These are phyloP conservation scores for Pantherophis alleghaniensis DNA, from an alignment of 2,797 vertebrate species.

Conservation along the genomic window DNA sequence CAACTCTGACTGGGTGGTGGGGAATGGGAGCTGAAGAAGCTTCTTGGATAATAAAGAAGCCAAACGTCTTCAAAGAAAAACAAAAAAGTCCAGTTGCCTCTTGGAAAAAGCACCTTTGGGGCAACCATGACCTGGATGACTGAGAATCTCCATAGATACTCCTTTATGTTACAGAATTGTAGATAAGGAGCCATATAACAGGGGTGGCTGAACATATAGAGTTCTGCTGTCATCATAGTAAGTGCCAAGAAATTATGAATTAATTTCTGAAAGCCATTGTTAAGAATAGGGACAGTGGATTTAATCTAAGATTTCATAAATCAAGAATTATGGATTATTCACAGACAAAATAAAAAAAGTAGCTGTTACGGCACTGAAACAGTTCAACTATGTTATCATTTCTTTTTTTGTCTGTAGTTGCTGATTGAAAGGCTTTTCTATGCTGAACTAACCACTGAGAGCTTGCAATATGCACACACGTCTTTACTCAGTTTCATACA, in stretches of 20 bases:
- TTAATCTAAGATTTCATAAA: not conserved
- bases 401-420: not conserved
- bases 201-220: not conserved
- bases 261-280: not conserved
- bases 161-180: not conserved
- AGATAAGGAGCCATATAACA: not conserved
- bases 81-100: too few species aligned
- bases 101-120: too few species aligned
- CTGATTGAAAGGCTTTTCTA: not conserved
- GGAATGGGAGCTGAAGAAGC: too few species aligned
- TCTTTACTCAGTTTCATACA: not conserved
- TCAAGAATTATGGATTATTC: not conserved
- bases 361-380: not conserved
- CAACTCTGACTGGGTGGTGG: too few species aligned
- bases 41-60: too few species aligned
- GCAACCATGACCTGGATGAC: too few species aligned
- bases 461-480: not conserved
- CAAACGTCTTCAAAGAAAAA: too few species aligned
- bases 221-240: not conserved
- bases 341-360: not conserved
- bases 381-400: not conserved
- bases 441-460: not conserved
- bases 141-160: not conserved
- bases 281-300: not conserved
- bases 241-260: not conserved